Conservation (phyloP, 2,113 vertebrate species). For the Pygoscelis adeliae region DNA sequence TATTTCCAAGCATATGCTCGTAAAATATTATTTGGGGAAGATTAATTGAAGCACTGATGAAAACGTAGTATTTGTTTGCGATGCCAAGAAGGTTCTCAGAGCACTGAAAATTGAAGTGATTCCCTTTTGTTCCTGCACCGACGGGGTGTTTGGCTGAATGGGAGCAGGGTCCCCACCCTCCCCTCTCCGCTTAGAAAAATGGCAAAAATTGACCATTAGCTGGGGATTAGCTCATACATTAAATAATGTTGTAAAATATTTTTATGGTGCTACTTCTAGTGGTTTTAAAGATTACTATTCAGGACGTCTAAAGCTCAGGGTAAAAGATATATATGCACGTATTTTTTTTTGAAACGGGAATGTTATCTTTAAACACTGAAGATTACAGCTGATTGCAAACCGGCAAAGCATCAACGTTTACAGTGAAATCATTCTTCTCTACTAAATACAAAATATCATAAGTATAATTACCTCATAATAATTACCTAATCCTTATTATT, state of each 20-base stretch:
- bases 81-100: neutral
- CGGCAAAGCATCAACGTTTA: conserved; percentile 42
- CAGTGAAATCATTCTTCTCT: conserved; percentile 49
- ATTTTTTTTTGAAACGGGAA: conserved; percentile 37
- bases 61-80: neutral
- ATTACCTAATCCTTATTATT: conserved; percentile 82
- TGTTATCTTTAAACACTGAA: conserved; percentile 62
- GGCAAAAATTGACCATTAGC: conserved; percentile 45
- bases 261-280: conserved; percentile 15
- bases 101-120: neutral
- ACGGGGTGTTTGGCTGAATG: neutral
- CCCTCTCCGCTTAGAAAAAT: neutral
- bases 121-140: neutral
- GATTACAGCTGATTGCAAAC: conserved; percentile 59
- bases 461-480: conserved; percentile 77
- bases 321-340: neutral
- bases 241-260: conserved; percentile 23
- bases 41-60: neutral
- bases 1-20: neutral
- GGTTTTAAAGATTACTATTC: conserved; percentile 22
- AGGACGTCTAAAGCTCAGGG: conserved; percentile 40
- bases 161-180: neutral
- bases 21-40: conserved; percentile 7
- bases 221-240: conserved; percentile 46
- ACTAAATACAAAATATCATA: conserved; percentile 74